Conservation (phyloP, 2,113 vertebrate genomes). For the Proteles cristata region DNA sequence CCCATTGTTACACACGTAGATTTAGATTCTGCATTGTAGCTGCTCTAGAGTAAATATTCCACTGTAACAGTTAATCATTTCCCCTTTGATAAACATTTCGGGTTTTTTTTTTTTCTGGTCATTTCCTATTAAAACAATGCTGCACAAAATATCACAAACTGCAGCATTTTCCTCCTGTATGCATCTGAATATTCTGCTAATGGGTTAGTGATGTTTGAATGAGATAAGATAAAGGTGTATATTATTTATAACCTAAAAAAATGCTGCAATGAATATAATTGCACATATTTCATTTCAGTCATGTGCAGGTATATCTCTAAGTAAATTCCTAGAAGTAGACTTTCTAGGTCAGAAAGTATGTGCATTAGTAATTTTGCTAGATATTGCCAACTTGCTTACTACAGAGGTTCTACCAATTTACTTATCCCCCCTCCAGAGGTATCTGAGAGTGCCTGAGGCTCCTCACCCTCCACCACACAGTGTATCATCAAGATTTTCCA, state of each 20-base stretch:
- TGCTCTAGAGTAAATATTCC: background rate
- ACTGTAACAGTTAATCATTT: background rate
- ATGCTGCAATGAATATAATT: background rate
- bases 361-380: slow-evolving; percentile 11
- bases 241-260: background rate
- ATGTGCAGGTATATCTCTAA: background rate
- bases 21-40: slow-evolving; percentile 29
- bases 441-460: background rate
- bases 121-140: background rate
- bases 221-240: background rate
- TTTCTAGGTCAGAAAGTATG: background rate
- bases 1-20: background rate
- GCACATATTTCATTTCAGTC: background rate
- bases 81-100: background rate
- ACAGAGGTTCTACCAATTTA: background rate
- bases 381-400: background rate
- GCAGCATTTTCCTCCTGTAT: background rate
- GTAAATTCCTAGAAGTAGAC: slow-evolving; percentile 10
- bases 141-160: background rate
- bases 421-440: background rate
- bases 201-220: background rate
- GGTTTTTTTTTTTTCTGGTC: background rate
- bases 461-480: background rate
- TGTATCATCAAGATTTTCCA: background rate
- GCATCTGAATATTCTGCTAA: background rate